phyloP scores from a whole-genome alignment of 1,140 invertebrate genomes.

The Nebria ingens region DNA sequence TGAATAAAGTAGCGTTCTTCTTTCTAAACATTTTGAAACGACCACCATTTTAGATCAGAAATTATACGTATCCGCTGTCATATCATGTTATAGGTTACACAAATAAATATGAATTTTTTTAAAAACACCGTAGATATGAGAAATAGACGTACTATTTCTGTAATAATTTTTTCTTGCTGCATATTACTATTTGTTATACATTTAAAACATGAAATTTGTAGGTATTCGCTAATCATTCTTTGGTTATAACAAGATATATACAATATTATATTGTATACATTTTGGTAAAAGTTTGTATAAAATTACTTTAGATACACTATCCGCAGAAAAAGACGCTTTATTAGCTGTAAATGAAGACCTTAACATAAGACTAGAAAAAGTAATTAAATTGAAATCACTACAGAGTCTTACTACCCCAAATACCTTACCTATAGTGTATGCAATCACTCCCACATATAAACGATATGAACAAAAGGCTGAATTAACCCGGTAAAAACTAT shows the following conservation, averaged over 20 bases:
- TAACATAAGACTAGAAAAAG: constrained; percentile 1
- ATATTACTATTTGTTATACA: not conserved
- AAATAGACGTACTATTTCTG: not conserved
- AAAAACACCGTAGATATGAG: not conserved
- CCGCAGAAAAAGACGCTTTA: not conserved
- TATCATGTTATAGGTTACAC: constrained; percentile 1
- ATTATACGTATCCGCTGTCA: too few relatives aligned
- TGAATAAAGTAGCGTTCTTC: not conserved
- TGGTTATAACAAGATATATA: too few relatives aligned
- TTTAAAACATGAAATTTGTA: constrained; percentile 7
- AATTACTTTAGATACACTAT: not conserved
- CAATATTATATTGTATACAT: not conserved
- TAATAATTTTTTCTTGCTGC: not conserved
- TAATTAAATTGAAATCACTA: not conserved
- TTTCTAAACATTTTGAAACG: not conserved
- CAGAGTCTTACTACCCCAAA: constrained; percentile 19
- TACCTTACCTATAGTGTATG: constrained; percentile 61
- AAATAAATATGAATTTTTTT: constrained; percentile 1
- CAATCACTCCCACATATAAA: constrained; percentile 87
- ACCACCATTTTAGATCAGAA: too few relatives aligned
- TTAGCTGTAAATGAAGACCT: not conserved
- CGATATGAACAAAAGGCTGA: constrained; percentile 91
- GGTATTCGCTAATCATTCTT: too few relatives aligned
- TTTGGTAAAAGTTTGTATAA: too few relatives aligned
- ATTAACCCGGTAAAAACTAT: constrained; percentile 62